Evolutionary conservation across 2,888 invertebrate species (phyloP).

Genomic region (Diploptera punctata): DNA sequence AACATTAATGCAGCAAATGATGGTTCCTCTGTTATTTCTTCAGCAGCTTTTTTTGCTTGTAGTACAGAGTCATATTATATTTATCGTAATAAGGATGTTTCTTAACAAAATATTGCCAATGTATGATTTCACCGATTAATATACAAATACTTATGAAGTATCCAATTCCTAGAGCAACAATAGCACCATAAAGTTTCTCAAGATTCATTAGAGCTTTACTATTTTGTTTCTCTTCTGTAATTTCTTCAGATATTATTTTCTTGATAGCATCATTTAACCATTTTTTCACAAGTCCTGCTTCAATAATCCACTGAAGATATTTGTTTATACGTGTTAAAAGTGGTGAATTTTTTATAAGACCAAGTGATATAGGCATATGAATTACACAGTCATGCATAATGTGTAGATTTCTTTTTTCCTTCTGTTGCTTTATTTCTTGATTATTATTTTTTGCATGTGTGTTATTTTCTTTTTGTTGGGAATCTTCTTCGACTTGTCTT

Average conservation of each 20-base stretch:
- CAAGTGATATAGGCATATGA: constrained; percentile 81
- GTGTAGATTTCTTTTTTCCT: constrained; percentile 59
- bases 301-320: constrained; percentile 66
- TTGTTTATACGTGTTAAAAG: constrained; percentile 59
- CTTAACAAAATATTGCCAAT: constrained; percentile 71
- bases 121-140: constrained; percentile 66
- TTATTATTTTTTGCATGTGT: background rate
- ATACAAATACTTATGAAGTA: constrained; percentile 65
- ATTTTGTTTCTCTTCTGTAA: background rate
- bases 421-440: constrained; percentile 21
- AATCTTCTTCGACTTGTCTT: constrained; percentile 57
- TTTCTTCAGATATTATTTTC: constrained; percentile 62
- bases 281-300: constrained; percentile 78
- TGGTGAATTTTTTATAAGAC: constrained; percentile 82
- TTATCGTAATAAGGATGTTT: constrained; percentile 75
- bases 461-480: constrained; percentile 43
- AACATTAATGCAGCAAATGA: no score
- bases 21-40: no score
- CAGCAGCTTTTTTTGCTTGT: constrained; percentile 45
- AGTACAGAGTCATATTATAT: constrained; percentile 65
- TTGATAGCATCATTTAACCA: constrained; percentile 80
- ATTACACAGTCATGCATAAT: constrained; percentile 84
- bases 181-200: constrained; percentile 77
- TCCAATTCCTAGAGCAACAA: constrained; percentile 74
- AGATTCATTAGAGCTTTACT: constrained; percentile 72